Evolutionary conservation across 92 coral and sea anemone species (phyloP).

Genomic region (Isaurus tuberculatus): DNA sequence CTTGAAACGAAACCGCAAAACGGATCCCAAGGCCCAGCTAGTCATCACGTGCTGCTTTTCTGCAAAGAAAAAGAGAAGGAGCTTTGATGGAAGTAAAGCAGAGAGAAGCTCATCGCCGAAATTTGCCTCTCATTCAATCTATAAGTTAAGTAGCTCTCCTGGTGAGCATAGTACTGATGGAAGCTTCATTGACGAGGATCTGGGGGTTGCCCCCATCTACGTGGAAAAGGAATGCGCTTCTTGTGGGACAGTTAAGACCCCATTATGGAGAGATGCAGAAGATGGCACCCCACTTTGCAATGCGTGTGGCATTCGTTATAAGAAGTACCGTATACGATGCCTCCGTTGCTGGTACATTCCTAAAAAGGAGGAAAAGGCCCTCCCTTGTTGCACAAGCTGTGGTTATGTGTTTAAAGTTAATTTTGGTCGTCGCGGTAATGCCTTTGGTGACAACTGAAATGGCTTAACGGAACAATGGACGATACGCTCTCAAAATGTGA

Average conservation of each 20-base stretch:
- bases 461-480: not conserved
- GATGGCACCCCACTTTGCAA: slow-evolving; percentile 99
- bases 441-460: slow-evolving; percentile 42
- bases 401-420: slow-evolving; percentile 85
- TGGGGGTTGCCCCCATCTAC: slow-evolving; percentile 85
- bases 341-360: slow-evolving; percentile 98
- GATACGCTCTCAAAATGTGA: slow-evolving; percentile 2
- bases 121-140: slow-evolving; percentile 76
- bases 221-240: slow-evolving; percentile 98
- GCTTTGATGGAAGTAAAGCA: slow-evolving; percentile 60
- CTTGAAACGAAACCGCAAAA: slow-evolving; percentile 69
- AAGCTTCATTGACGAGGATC: slow-evolving; percentile 69
- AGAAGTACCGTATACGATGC: slow-evolving; percentile 96
- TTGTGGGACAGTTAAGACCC: slow-evolving; percentile 93
- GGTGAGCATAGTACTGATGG: slow-evolving; percentile 58
- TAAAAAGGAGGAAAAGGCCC: slow-evolving; percentile 93
- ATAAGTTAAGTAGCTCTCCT: slow-evolving; percentile 76
- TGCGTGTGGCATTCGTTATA: slow-evolving; percentile 98
- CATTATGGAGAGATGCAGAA: slow-evolving; percentile 99
- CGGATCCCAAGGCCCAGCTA: slow-evolving; percentile 83
- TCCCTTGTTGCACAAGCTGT: slow-evolving; percentile 91
- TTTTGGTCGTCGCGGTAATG: slow-evolving; percentile 78
- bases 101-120: slow-evolving; percentile 73
- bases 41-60: slow-evolving; percentile 92
- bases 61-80: slow-evolving; percentile 86